Percentiles rank a stretch among this genome's conserved stretches.
Conservation (phyloP, 2,113 vertebrate genomes). For the Hippopotamus amphibius region DNA sequence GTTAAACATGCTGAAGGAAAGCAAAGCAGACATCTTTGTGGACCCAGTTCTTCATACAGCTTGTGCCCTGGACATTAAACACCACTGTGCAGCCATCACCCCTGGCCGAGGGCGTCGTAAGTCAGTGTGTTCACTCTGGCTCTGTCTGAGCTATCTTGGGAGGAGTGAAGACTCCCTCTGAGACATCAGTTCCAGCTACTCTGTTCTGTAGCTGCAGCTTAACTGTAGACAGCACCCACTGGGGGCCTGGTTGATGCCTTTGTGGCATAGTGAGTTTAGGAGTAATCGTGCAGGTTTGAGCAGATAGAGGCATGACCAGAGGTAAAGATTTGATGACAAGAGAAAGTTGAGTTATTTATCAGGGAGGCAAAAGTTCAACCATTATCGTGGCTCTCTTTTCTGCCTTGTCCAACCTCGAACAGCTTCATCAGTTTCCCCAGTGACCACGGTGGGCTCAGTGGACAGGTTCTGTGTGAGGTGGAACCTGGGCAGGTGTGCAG, state of each 20-base stretch:
- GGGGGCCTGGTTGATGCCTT: background rate
- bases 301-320: background rate
- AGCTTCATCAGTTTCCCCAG: background rate
- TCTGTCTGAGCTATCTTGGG: background rate
- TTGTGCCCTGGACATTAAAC: constrained; percentile 98
- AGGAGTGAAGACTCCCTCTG: background rate
- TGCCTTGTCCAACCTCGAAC: background rate
- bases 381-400: background rate
- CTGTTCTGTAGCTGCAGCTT: background rate
- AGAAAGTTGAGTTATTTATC: background rate
- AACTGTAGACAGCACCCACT: background rate
- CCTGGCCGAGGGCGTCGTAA: constrained; percentile 97
- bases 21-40: constrained; percentile 99
- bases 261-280: background rate
- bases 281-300: background rate
- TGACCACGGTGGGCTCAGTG: background rate
- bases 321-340: background rate
- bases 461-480: background rate
- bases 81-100: constrained; percentile 97
- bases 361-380: background rate
- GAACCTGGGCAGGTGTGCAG: background rate
- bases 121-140: constrained; percentile 75
- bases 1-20: constrained; percentile 98
- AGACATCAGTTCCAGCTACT: background rate
- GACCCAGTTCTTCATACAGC: constrained; percentile 98